Conservation (phyloP, 2,797 vertebrate species). For the Darevskia mixta region DNA sequence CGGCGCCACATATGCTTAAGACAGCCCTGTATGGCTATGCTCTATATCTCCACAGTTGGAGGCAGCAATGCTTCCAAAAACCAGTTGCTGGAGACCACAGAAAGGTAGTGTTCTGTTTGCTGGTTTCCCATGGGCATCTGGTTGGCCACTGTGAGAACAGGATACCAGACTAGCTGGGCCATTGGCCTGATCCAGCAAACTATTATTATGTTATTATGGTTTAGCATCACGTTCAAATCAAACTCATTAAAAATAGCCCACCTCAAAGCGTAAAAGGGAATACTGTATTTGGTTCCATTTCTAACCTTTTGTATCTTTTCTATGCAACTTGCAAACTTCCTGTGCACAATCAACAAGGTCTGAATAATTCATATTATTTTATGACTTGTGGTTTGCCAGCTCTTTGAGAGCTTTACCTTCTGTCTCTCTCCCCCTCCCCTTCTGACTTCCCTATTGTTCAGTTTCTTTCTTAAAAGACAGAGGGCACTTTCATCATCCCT, state of each 20-base stretch:
- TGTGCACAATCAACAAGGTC: neutral
- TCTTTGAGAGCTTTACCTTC: neutral
- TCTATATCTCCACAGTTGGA: too few species aligned
- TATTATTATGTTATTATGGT: too few species aligned
- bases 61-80: too few species aligned
- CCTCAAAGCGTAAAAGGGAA: neutral
- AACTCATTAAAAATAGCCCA: neutral
- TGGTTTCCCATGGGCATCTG: too few species aligned
- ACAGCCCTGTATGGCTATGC: too few species aligned
- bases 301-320: neutral
- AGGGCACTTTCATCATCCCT: constrained; percentile 20
- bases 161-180: too few species aligned
- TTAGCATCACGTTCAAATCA: too few species aligned
- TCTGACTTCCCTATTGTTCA: neutral
- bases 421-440: neutral
- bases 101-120: too few species aligned
- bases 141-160: too few species aligned
- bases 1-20: too few species aligned
- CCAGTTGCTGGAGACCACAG: too few species aligned
- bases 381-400: fast-evolving
- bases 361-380: neutral
- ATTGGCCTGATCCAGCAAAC: too few species aligned
- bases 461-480: constrained; percentile 7
- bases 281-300: neutral
- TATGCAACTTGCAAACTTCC: neutral